These are phyloP conservation scores for Trachymyrmex septentrionalis DNA, from an alignment of 1,140 invertebrate species.

Conservation along the genomic window DNA sequence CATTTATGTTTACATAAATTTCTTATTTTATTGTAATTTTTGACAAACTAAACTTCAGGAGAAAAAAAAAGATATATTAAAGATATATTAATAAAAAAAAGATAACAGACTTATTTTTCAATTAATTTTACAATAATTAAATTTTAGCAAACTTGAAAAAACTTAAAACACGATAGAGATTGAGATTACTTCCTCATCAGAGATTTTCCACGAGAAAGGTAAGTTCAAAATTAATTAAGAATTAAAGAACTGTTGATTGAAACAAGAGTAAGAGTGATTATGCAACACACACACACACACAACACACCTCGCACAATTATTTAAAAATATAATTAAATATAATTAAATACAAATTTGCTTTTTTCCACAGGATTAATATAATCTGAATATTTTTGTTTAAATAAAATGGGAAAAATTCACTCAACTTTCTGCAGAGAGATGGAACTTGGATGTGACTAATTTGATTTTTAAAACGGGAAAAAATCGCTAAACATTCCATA, in stretches of 20 bases:
- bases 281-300: too few species aligned
- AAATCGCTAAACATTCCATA: background rate
- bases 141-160: background rate
- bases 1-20: background rate
- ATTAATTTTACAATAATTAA: background rate
- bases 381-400: background rate
- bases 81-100: too few species aligned
- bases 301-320: background rate
- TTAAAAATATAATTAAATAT: background rate
- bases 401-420: background rate
- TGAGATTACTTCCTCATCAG: background rate
- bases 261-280: background rate
- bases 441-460: too few species aligned
- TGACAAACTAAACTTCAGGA: background rate
- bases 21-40: too few species aligned
- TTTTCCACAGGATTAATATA: background rate
- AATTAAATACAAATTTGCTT: constrained; percentile 8
- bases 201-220: background rate
- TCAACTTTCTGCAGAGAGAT: background rate
- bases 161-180: background rate
- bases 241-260: background rate
- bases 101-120: background rate
- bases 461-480: background rate
- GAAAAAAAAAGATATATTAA: background rate
- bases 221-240: background rate